Evolutionary conservation across 2,888 invertebrate genomes (phyloP), one percentile per base, ranked within the genome.

Genomic region (Thereva nobilitata): DNA sequence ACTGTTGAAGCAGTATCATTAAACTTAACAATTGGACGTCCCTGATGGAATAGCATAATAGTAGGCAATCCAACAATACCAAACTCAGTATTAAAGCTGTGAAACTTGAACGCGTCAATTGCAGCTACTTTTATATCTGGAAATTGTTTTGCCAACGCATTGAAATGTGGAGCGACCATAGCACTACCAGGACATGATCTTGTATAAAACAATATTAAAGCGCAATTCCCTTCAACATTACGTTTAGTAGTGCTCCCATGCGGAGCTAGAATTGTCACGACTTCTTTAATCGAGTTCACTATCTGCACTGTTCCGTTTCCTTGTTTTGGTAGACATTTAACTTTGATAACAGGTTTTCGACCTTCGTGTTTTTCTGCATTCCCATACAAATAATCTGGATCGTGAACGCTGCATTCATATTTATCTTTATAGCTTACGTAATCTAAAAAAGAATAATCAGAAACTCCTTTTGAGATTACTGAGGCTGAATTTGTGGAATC

Each of bases 21-120:
- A 76, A 89, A 94, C 82, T 92, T 92, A 0, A 90, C 90, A 37
- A 92, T 87, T 1, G 93, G 89, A 71, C 91, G 85, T 0, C 94
- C 94, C 79, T 94, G 95, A 74, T 95, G 94, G 74, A 96, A 93
- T 70, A 97, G 84, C 82, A 95, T 86, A 41, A 95, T 77, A 3
- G 94, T 93, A 5, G 96, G 96, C 45, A 96, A 89, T 12, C 94
- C 95, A 6, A 94, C 89, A 67, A 95, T 91, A 7, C 95, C 95
- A 80, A 92, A 94, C 73, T 94, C 92, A 0, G 94, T 92, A 81
- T 94, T 95, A 57, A 94, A 91, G 69, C 90, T 87, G 76, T 89
- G 89, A 74, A 91, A 88, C 76, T 88, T 88, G 73, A 91, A 85
- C 2, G 95, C 94, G 83, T 98, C 95, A 12, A 97, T 87, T 3